A percentile compares a stretch with the other conserved stretches of the same genome.
phyloP scores from a whole-genome alignment of 2,113 vertebrate genomes.

The Dryoscopus gambensis region DNA sequence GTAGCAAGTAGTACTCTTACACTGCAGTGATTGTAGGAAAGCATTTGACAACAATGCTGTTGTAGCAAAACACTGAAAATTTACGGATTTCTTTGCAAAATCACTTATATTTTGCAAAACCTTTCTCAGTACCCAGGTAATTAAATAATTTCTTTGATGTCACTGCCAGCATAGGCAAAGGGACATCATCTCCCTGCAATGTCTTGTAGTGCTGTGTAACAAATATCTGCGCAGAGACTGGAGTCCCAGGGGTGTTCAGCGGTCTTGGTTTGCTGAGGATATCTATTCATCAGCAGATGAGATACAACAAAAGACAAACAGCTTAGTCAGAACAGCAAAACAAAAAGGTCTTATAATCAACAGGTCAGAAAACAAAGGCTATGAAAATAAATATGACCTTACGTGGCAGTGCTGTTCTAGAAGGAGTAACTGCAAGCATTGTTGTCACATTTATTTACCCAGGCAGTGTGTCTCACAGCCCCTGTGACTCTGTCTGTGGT shows the following conservation, averaged over 20 bases:
- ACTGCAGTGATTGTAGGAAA: background rate
- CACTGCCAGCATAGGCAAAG: background rate
- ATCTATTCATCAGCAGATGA: conserved; percentile 33
- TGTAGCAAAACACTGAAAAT: background rate
- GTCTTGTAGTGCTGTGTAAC: background rate
- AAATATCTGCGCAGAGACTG: background rate
- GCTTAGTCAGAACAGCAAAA: conserved; percentile 45
- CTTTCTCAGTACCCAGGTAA: background rate
- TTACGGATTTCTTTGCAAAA: background rate
- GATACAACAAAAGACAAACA: conserved; percentile 40
- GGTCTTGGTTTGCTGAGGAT: background rate
- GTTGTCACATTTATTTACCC: conserved; percentile 40
- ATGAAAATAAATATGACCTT: conserved; percentile 53
- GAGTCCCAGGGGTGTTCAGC: background rate
- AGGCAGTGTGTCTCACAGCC: background rate
- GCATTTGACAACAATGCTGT: background rate
- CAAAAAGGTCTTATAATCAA: conserved; percentile 42
- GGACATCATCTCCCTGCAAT: background rate
- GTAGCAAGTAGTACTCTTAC: background rate
- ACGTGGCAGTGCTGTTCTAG: background rate
- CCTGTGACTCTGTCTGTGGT: background rate
- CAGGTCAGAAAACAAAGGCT: conserved; percentile 49
- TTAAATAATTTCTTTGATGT: background rate
- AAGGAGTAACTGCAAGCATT: conserved; percentile 8
- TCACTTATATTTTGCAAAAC: background rate